Evolutionary conservation across 1,140 invertebrate genomes (phyloP).

Genomic region (Drosophila kohkoa): DNA sequence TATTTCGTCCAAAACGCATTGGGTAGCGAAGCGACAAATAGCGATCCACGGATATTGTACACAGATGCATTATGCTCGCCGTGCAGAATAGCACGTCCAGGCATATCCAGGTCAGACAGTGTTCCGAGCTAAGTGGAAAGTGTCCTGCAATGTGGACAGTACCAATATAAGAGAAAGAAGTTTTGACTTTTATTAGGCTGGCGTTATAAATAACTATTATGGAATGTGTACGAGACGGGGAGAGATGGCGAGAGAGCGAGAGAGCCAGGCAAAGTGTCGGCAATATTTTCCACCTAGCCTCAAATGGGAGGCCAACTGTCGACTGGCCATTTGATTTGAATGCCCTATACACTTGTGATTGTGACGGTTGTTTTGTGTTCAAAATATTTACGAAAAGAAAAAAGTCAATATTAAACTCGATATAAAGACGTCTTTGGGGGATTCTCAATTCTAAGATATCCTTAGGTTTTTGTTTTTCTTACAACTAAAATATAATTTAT

Average conservation of each 20-base stretch:
- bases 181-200: constrained; percentile 36
- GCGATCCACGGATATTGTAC: constrained; percentile 97
- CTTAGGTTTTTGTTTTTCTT: too few relatives aligned
- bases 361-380: background rate
- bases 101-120: constrained; percentile 94
- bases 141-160: constrained; percentile 88
- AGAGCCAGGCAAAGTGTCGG: constrained; percentile 46
- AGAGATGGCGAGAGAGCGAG: background rate
- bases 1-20: constrained; percentile 95
- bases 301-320: constrained; percentile 56
- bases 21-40: constrained; percentile 94
- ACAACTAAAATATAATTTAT: too few relatives aligned
- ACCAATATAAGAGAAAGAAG: background rate
- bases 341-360: background rate
- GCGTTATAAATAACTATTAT: constrained; percentile 33
- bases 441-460: too few relatives aligned
- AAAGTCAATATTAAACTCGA: too few relatives aligned
- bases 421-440: too few relatives aligned
- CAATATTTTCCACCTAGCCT: constrained; percentile 60
- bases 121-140: constrained; percentile 92
- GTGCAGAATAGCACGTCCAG: constrained; percentile 98
- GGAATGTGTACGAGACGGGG: background rate
- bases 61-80: constrained; percentile 97
- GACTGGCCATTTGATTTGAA: constrained; percentile 59
- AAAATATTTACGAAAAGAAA: too few relatives aligned